These are phyloP conservation scores for Stratiomys singularior DNA, from an alignment of 2,888 invertebrate genomes.

Conservation along the genomic window DNA sequence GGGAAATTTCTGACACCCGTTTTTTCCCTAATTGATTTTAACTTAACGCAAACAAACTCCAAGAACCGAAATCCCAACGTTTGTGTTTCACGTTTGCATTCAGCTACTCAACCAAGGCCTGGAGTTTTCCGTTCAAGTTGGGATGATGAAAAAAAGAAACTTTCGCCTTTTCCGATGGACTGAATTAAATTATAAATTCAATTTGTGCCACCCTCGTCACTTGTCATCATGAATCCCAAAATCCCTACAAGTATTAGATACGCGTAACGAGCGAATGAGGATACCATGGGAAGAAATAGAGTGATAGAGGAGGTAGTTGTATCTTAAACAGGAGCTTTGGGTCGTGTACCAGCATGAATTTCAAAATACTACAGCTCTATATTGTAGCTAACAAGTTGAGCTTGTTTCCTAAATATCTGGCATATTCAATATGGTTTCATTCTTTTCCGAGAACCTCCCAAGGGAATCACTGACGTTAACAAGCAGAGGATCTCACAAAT, in stretches of 20 bases:
- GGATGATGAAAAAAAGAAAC: not conserved
- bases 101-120: not conserved
- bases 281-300: not conserved
- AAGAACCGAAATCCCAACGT: not conserved
- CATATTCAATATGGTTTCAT: too few relatives aligned
- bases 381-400: too few relatives aligned
- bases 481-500: too few relatives aligned
- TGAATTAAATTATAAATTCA: conserved; percentile 53
- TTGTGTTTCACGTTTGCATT: not conserved
- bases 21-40: conserved; percentile 51
- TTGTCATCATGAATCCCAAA: conserved; percentile 39
- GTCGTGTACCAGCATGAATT: not conserved
- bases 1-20: not conserved
- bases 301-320: not conserved
- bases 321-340: not conserved
- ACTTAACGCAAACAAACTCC: conserved; percentile 50
- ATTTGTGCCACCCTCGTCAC: conserved; percentile 50
- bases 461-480: too few relatives aligned
- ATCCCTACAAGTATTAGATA: conserved; percentile 28
- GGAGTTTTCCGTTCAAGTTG: not conserved
- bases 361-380: too few relatives aligned
- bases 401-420: too few relatives aligned
- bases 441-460: too few relatives aligned
- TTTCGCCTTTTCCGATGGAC: conserved; percentile 48
- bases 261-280: not conserved